Percentiles rank a stretch among this genome's conserved stretches.
Evolutionary conservation across 2,888 invertebrate species (phyloP).

Genomic region (Trichacis sp.): DNA sequence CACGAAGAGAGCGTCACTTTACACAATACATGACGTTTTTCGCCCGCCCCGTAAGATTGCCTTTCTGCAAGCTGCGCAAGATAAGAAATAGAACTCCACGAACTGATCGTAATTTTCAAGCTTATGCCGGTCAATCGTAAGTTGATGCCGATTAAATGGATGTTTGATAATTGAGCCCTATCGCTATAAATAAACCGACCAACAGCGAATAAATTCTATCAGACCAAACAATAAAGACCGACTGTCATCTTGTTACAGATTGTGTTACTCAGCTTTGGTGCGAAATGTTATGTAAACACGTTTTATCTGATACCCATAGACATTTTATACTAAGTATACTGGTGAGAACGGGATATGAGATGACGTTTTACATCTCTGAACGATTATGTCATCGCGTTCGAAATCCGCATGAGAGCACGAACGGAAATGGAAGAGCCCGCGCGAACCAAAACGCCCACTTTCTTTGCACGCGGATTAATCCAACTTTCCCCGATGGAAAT

Average conservation of each 20-base stretch:
- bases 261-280: constrained; percentile 29
- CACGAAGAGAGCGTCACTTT: background rate
- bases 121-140: background rate
- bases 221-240: constrained; percentile 51
- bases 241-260: constrained; percentile 48
- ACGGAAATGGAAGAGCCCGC: background rate
- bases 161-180: background rate
- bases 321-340: constrained; percentile 15
- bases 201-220: background rate
- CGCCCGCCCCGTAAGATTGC: background rate
- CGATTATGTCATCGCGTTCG: constrained; percentile 40
- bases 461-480: constrained; percentile 2
- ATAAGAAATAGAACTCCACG: background rate
- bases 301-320: constrained; percentile 46
- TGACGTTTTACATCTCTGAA: constrained; percentile 38
- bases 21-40: constrained; percentile 4
- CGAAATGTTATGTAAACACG: constrained; percentile 49
- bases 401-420: background rate
- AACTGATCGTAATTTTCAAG: background rate
- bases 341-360: constrained; percentile 37
- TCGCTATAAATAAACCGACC: background rate
- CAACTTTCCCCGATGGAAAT: background rate
- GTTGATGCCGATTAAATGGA: background rate
- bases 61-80: background rate
- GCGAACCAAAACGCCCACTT: too few species aligned